Conservation (phyloP, 2,797 vertebrate species). For the Trematomus bernacchii region DNA sequence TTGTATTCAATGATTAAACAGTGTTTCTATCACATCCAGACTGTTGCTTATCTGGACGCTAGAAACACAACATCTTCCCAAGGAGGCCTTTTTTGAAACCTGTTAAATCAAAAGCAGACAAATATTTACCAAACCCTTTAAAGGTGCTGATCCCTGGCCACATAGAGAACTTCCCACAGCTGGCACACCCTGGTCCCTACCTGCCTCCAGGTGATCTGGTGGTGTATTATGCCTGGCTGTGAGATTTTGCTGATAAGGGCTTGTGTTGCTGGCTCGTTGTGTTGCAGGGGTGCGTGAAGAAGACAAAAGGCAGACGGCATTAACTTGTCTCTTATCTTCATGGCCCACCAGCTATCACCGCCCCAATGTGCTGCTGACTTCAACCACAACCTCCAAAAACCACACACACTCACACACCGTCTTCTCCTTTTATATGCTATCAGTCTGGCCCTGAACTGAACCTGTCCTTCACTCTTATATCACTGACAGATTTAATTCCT, state of each 20-base stretch:
- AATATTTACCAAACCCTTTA: constrained; percentile 78
- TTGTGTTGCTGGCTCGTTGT: constrained; percentile 70
- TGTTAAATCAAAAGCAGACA: constrained; percentile 67
- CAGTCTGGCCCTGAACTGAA: constrained; percentile 71
- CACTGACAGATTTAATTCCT: constrained; percentile 51
- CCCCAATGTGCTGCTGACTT: constrained; percentile 62
- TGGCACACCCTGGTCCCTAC: constrained; percentile 61
- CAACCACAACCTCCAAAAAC: constrained; percentile 23
- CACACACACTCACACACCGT: constrained; percentile 35
- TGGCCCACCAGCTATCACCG: constrained; percentile 56
- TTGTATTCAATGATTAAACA: constrained; percentile 46
- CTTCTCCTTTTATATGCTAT: constrained; percentile 54
- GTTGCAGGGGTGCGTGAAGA: constrained; percentile 77
- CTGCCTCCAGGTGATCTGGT: constrained; percentile 63
- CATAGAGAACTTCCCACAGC: constrained; percentile 54
- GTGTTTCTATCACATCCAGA: constrained; percentile 51
- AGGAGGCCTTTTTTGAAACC: constrained; percentile 36
- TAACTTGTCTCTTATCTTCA: constrained; percentile 80
- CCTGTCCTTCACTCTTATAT: constrained; percentile 66
- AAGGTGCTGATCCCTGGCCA: constrained; percentile 50
- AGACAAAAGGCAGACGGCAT: constrained; percentile 83
- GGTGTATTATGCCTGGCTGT: constrained; percentile 55
- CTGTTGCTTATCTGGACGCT: constrained; percentile 54
- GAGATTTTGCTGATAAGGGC: constrained; percentile 71
- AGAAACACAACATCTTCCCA: constrained; percentile 55